Evolutionary conservation across 2,797 vertebrate species (phyloP), one percentile per base, ranked within the genome.

Genomic region (Cyclopterus lumpus): DNA sequence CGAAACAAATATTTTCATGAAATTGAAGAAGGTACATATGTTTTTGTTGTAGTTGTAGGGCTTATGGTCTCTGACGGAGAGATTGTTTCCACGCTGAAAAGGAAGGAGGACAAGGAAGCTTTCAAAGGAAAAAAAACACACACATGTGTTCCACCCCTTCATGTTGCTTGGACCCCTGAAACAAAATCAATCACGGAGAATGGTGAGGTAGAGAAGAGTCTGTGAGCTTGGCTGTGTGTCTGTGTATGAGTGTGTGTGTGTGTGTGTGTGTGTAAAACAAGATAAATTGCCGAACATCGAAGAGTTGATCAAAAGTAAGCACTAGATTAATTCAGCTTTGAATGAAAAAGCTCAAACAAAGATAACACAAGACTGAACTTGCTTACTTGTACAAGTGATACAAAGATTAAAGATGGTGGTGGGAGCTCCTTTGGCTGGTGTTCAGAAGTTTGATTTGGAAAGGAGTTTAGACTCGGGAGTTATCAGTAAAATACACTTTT

Each of bases 391-490:
- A 15, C 42, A 57, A 54, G 58, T 44, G 71, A 72, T 71, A 63
- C 61, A 36, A 67, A 70, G 75, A 82, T 83, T 83, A 81, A 71
- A 73, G 83, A 57, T 5, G 2, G 49, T 54, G 63, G 65, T 69
- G 15, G 71, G 78, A 85, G 75, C 57, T 79, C 28, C 42, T 77
- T 64, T 75, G 76, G 77, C 84, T 79, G 84, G 75, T 63, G 77
- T 75, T 86, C 62, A 82, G 34, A 76, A 65, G 73, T 86, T 72
- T 81, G 78, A 83, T 82, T 68, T 76, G 75, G 77, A 80, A 81
- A 63, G 51, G 26, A 51, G 46, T 55, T 72, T 49, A 30, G 32
- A 55, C 15, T 77, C 22, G 5, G 18, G 58, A 59, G 65, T 49
- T 54, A 46, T 71, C 46, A 34, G 59, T 54, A 20, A 57, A 61